phyloP scores from a whole-genome alignment of 2,888 invertebrate species.

The Chesias legatella region DNA sequence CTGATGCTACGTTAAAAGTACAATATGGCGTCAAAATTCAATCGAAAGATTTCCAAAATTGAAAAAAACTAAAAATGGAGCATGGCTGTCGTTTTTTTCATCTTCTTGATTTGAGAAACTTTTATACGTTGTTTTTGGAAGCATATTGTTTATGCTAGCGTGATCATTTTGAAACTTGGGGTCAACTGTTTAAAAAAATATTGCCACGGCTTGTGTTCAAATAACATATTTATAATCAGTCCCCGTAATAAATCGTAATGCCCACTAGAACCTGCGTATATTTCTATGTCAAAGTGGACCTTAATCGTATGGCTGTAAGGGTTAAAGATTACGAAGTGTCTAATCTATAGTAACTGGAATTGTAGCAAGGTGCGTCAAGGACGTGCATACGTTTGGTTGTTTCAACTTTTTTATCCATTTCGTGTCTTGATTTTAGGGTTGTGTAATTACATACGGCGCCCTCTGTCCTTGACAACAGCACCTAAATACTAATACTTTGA shows the following conservation, averaged over 20 bases:
- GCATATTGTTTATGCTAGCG: too few species aligned
- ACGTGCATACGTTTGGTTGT: conserved; percentile 56
- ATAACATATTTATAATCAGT: conserved; percentile 39
- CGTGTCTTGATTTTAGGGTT: conserved; percentile 40
- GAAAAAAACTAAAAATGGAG: too few species aligned
- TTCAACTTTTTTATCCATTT: conserved; percentile 52
- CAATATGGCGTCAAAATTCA: too few species aligned
- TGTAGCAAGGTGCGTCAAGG: conserved; percentile 68
- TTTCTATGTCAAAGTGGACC: conserved; percentile 35
- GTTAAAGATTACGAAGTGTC: conserved; percentile 28
- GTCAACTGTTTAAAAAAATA: conserved; percentile 23
- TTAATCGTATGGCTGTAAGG: conserved; percentile 37
- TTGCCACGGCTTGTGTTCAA: conserved; percentile 39
- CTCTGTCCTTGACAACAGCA: too few species aligned
- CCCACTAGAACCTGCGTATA: conserved; percentile 30
- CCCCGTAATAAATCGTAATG: conserved; percentile 54
- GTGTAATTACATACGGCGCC: too few species aligned
- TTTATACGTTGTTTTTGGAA: too few species aligned
- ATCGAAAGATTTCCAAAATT: too few species aligned
- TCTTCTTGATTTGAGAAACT: too few species aligned
- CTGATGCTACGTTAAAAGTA: neutral
- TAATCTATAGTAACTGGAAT: conserved; percentile 51
- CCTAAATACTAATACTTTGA: too few species aligned
- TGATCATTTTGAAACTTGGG: conserved; percentile 11
- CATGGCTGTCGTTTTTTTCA: too few species aligned